Evolutionary conservation across 2,888 invertebrate species (phyloP).

Genomic region (Cataglyphis cursor): DNA sequence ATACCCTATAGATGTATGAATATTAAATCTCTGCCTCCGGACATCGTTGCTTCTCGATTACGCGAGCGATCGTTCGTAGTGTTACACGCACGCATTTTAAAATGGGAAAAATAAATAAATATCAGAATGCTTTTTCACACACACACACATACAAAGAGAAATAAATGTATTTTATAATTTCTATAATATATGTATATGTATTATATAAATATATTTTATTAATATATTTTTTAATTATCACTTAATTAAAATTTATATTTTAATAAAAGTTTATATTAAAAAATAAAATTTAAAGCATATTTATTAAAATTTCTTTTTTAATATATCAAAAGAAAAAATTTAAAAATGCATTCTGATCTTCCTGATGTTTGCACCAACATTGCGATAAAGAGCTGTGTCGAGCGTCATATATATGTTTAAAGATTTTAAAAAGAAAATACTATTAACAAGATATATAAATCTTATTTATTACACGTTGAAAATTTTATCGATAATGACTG

Average conservation of each 20-base stretch:
- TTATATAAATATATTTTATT: neutral
- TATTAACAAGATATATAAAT: neutral
- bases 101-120: neutral
- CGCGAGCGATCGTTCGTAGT: neutral
- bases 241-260: neutral
- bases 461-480: neutral
- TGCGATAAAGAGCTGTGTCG: neutral
- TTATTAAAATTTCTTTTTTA: neutral
- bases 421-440: neutral
- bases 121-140: neutral
- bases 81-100: conserved; percentile 3
- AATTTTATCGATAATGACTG: neutral
- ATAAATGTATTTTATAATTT: neutral
- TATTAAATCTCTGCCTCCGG: conserved; percentile 24
- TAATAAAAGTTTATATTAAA: neutral
- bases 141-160: too few species aligned
- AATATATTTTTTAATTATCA: too few species aligned
- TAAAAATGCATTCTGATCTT: neutral
- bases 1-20: neutral
- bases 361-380: neutral
- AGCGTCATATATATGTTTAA: neutral
- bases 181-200: neutral
- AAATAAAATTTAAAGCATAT: neutral
- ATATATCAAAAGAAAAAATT: neutral
- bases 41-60: conserved; percentile 19